phyloP scores from a whole-genome alignment of 1,140 invertebrate species.

The Capitella teleta region DNA sequence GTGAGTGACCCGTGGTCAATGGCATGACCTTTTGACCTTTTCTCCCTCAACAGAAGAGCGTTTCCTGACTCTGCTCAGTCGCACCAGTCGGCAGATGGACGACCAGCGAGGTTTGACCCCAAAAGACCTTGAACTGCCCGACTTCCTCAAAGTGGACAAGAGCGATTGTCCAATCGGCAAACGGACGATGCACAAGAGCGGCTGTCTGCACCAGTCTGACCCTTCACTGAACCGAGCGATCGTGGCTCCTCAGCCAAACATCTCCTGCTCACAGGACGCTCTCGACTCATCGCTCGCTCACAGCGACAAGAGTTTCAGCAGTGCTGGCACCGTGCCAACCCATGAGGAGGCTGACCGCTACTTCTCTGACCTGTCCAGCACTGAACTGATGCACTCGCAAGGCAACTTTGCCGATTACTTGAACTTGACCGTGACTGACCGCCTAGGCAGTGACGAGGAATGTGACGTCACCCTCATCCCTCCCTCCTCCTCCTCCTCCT shows the following conservation, averaged over 20 bases:
- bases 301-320: slow-evolving; percentile 15
- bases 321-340: slow-evolving; percentile 16
- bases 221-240: background rate
- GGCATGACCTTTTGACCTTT: background rate
- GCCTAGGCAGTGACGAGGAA: background rate
- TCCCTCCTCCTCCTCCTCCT: background rate
- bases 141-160: slow-evolving; percentile 52
- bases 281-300: background rate
- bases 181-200: background rate
- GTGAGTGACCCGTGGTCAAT: background rate
- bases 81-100: slow-evolving; percentile 61
- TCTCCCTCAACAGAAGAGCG: slow-evolving; percentile 20
- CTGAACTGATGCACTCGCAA: background rate
- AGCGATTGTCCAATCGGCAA: background rate
- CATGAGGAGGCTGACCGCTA: slow-evolving; percentile 11
- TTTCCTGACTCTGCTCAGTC: slow-evolving; percentile 58
- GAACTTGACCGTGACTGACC: background rate
- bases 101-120: slow-evolving; percentile 66
- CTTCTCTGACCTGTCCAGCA: background rate
- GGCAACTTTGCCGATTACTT: background rate
- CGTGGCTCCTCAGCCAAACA: background rate
- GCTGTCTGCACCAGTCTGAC: background rate
- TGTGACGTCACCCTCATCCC: background rate
- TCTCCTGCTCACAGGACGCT: background rate
- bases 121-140: slow-evolving; percentile 67